Percentiles rank a stretch among this genome's conserved stretches.
These are phyloP conservation scores for Embidobia sp. DNA, from an alignment of 2,888 invertebrate species.

Conservation along the genomic window DNA sequence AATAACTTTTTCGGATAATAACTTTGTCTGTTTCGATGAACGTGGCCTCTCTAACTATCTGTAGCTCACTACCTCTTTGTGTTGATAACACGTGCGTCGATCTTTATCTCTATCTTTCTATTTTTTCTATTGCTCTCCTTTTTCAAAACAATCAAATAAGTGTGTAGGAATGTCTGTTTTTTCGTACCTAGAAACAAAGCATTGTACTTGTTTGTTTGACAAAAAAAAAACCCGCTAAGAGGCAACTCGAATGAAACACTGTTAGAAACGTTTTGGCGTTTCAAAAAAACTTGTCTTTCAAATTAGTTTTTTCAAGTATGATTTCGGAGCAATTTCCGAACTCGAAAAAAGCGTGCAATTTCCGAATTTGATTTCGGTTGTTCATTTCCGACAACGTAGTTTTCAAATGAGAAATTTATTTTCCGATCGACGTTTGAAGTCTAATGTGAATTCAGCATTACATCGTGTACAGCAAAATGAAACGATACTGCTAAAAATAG, in stretches of 20 bases:
- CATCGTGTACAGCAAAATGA: too few relatives aligned
- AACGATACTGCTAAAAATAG: too few relatives aligned
- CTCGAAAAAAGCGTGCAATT: too few relatives aligned
- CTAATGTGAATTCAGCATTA: too few relatives aligned
- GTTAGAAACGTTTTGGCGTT: too few relatives aligned
- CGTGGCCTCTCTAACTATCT: slow-evolving; percentile 59
- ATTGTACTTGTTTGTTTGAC: slow-evolving; percentile 33
- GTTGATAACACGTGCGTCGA: slow-evolving; percentile 35
- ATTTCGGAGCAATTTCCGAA: too few relatives aligned
- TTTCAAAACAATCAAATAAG: slow-evolving; percentile 13
- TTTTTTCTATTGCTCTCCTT: slow-evolving; percentile 4
- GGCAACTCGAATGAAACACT: slow-evolving; percentile 8
- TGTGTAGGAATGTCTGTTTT: slow-evolving; percentile 49
- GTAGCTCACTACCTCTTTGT: slow-evolving; percentile 41
- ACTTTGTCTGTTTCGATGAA: slow-evolving; percentile 53
- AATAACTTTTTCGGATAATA: slow-evolving; percentile 20
- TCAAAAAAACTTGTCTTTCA: too few relatives aligned
- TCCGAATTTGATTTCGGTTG: too few relatives aligned
- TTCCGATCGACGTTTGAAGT: too few relatives aligned
- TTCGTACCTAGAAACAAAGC: slow-evolving; percentile 30
- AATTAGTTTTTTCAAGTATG: too few relatives aligned
- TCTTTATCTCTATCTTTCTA: slow-evolving; percentile 14
- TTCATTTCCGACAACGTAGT: too few relatives aligned
- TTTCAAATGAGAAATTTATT: too few relatives aligned
- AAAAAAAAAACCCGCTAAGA: slow-evolving; percentile 12